Base-by-base conservation (phyloP, 2,888 invertebrate species). In the Dorcus parallelipipedus region DNA sequence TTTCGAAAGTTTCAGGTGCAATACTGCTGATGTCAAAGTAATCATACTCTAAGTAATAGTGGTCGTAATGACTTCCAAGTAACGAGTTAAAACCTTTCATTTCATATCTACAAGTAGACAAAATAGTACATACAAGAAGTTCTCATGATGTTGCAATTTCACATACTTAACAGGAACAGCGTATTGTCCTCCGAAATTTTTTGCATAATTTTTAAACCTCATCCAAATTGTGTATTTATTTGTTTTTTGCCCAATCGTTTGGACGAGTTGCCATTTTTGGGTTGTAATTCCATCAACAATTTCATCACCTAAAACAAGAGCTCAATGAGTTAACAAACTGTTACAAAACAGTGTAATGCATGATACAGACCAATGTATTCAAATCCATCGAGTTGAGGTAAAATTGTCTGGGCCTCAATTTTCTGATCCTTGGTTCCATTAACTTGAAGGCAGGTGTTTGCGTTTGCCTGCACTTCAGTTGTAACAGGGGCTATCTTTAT, bases 1-100 rank as follows among this genome's bases (percentile, higher is more conserved):
- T 74, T 60, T 84, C 78, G 71, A 93, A 94, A 0, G 89, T 86
- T 38, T 84, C 82, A 47, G 86, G 82, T 60, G 86, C 84, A 42
- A 90, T 90, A 41, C 83, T 82, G 38, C 88, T 88, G 6, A 85
- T 83, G 43, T 83, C 79, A 63, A 85, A 89, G 60, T 82, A 81
- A 45, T 86, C 85, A 71, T 97, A 97, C 47, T 89, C 86, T 49
- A 97, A 76, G 74, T 90, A 92, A 73, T 97, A 97, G 76, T 96
- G 95, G 77, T 97, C 97, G 73, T 91, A 97, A 77, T 97, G 97
- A 0, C 96, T 96, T 0, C 96, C 96, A n/a, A 97, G 81, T 1
- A 97, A 81, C 0, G 89, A 86, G 76, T 97, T 96, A 77, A 85
- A 97, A 0, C 97, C 97, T 72, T 86, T 87, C 97, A 97, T 97